Percentiles rank a stretch among this genome's conserved stretches.
Evolutionary conservation across 2,888 invertebrate species (phyloP).

Genomic region (Nomada goodeniana): DNA sequence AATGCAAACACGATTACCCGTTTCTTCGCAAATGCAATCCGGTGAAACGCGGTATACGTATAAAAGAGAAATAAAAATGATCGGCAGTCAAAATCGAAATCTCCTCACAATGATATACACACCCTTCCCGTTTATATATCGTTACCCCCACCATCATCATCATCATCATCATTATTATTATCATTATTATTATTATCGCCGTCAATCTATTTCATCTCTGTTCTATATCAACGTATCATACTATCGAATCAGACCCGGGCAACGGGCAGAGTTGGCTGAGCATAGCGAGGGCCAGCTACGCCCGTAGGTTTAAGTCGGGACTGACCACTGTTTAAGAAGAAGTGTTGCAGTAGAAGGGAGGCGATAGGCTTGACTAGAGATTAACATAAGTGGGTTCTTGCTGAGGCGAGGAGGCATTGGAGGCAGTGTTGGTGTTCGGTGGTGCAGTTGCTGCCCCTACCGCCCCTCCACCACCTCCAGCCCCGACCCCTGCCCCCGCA

Average conservation of each 20-base stretch:
- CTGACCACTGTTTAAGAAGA: constrained; percentile 85
- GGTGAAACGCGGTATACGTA: too few species aligned
- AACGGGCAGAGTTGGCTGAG: constrained; percentile 67
- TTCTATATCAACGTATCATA: too few species aligned
- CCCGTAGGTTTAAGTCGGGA: constrained; percentile 83
- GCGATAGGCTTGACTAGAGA: constrained; percentile 90
- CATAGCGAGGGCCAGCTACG: constrained; percentile 79
- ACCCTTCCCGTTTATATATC: too few species aligned
- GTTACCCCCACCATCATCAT: too few species aligned
- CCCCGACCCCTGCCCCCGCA: constrained; percentile 84
- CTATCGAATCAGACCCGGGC: constrained; percentile 25
- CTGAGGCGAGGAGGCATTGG: constrained; percentile 85
- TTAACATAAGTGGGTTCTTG: constrained; percentile 97
- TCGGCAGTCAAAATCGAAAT: neutral
- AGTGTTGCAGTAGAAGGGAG: constrained; percentile 85
- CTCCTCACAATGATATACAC: too few species aligned
- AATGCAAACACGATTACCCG: neutral
- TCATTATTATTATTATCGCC: too few species aligned
- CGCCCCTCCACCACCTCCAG: constrained; percentile 84
- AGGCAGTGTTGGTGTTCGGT: constrained; percentile 84
- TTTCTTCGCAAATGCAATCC: too few species aligned
- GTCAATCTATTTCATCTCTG: neutral
- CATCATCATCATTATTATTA: too few species aligned
- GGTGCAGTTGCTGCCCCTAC: constrained; percentile 88
- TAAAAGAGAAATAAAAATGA: too few species aligned